Base-by-base conservation (phyloP, 2,797 vertebrate genomes). In the Sebastes matsubarae region DNA sequence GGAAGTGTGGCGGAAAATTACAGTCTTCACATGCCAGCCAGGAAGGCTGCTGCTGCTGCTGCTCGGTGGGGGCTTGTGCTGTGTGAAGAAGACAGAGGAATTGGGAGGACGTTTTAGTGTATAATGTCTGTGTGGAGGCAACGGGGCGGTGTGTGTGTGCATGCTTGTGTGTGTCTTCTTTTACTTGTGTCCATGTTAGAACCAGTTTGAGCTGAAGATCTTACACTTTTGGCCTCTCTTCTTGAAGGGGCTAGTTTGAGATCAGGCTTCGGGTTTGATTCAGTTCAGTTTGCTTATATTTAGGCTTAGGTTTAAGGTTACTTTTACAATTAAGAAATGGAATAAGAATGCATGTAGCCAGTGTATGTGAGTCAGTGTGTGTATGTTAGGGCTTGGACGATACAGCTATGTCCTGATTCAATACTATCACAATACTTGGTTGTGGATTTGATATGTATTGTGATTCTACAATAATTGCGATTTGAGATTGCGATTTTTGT, bases 1-100 rank as follows among this genome's bases (percentile, higher is more conserved):
- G 92, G 93, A 95, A 95, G 92, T 92, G 94, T 95, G 95, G 94
- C 89, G 93, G 93, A 95, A 95, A 95, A 95, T 95, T 95, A 94
- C 93, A 94, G 89, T 93, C 90, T 93, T 94, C 92, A 93, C 91
- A 93, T 88, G 93, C 92, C 93, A 94, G 91, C 91, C 87, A 90
- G 89, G 81, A 88, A 92, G 87, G 83, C 90, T 88, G 92, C 88
- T 81, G 88, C 88, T 81, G 88, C 89, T 73, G 75, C 89, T 73
- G 80, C 85, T 90, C 54, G 86, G 90, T 83, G 91, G 93, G 85
- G 90, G 92, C 89, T 87, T 38, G 77, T 29, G 85, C 85, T 84
- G 86, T 88, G 89, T 86, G 89, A 90, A 91, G 84, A 92, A 94
- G 86, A 92, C 89, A 87, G 89, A 87, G 80, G 88, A 89, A 92